Conservation (phyloP, 2,888 invertebrate species). For the Metallyticus violacea region DNA sequence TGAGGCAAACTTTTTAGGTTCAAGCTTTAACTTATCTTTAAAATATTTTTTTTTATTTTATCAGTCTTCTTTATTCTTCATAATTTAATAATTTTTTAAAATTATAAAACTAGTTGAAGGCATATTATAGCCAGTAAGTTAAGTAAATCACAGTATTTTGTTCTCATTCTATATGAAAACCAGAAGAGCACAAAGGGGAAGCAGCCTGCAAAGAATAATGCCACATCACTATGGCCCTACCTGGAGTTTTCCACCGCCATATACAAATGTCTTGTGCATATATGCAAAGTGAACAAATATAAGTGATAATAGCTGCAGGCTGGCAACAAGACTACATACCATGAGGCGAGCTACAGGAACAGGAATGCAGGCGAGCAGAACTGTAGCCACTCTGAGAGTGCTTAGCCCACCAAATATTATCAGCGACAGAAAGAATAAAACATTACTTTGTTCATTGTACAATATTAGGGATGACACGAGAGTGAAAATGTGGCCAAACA, state of each 20-base stretch:
- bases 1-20: not conserved
- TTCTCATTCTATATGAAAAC: not conserved
- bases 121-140: not conserved
- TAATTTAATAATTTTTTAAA: not conserved
- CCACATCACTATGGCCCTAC: not conserved
- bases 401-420: constrained; percentile 50
- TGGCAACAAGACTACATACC: constrained; percentile 49
- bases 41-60: not conserved
- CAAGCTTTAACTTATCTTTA: not conserved
- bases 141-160: not conserved
- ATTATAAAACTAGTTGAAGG: not conserved
- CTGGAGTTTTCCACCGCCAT: constrained; percentile 34
- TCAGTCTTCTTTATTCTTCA: not conserved
- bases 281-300: constrained; percentile 53
- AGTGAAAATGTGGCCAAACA: constrained; percentile 51
- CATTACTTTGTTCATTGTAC: constrained; percentile 47
- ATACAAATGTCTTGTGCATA: constrained; percentile 49
- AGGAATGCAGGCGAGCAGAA: constrained; percentile 49
- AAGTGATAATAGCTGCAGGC: constrained; percentile 50
- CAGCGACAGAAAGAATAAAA: constrained; percentile 49
- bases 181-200: no score
- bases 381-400: constrained; percentile 48
- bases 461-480: constrained; percentile 46
- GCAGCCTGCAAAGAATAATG: no score
- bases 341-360: constrained; percentile 49